These are phyloP conservation scores for Phaethon lepturus DNA, from an alignment of 2,113 vertebrate genomes.

Conservation along the genomic window DNA sequence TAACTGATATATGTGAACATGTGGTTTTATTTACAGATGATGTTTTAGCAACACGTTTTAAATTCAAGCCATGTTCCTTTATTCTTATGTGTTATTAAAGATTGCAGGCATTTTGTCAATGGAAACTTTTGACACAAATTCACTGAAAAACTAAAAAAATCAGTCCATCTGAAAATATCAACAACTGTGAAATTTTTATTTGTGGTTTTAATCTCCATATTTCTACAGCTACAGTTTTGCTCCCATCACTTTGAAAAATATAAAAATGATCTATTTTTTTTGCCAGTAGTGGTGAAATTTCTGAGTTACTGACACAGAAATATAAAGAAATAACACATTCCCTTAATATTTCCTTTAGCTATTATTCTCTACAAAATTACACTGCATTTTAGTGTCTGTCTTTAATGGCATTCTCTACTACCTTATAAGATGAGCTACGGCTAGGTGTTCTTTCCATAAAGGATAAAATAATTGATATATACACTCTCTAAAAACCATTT, in stretches of 20 bases:
- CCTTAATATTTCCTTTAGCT: background rate
- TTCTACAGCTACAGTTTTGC: background rate
- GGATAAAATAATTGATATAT: background rate
- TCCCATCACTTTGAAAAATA: background rate
- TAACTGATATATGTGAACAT: accelerated
- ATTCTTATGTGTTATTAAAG: accelerated
- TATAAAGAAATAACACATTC: background rate
- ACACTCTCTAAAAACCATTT: background rate
- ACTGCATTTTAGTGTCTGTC: background rate
- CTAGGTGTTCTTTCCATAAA: background rate
- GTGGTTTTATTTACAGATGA: background rate
- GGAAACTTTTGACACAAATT: background rate
- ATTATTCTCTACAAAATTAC: background rate
- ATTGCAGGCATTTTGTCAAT: background rate
- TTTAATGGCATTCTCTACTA: background rate
- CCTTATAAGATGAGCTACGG: background rate
- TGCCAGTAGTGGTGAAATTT: background rate
- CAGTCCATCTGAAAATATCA: background rate
- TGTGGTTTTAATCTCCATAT: background rate
- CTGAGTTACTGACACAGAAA: background rate
- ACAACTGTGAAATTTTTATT: background rate
- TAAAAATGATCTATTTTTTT: background rate
- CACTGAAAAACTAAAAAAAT: background rate
- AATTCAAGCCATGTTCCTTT: background rate
- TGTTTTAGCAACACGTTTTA: background rate